phyloP scores from a whole-genome alignment of 2,888 invertebrate genomes.

The Dasysyrphus tricinctus region DNA sequence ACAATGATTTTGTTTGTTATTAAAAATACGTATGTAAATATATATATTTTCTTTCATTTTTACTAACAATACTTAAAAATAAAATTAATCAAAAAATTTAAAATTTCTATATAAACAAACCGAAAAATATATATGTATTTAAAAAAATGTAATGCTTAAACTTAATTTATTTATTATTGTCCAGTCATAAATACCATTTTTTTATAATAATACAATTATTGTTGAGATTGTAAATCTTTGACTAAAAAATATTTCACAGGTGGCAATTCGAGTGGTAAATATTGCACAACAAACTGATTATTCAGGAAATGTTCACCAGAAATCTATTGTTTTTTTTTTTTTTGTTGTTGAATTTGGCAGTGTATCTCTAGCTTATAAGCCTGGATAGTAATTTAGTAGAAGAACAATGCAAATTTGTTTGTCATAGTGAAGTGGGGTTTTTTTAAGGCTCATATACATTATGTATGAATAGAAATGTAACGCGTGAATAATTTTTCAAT shows the following conservation, averaged over 20 bases:
- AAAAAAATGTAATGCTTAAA: constrained; percentile 36
- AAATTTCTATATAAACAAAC: constrained; percentile 58
- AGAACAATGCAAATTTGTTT: background rate
- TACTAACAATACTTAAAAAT: constrained; percentile 55
- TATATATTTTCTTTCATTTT: constrained; percentile 41
- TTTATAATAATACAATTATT: background rate
- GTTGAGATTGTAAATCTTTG: background rate
- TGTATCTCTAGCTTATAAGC: background rate
- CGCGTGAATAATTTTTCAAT: too few relatives aligned
- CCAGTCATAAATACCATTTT: constrained; percentile 39
- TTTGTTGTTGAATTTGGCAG: constrained; percentile 13
- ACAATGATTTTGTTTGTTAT: constrained; percentile 40
- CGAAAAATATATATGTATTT: constrained; percentile 24
- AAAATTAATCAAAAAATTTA: constrained; percentile 46
- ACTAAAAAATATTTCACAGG: background rate
- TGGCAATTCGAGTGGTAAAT: constrained; percentile 1
- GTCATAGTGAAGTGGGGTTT: background rate
- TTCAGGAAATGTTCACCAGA: background rate
- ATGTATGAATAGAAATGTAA: too few relatives aligned
- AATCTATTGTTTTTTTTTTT: background rate
- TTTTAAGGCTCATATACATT: too few relatives aligned
- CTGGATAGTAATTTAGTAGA: background rate
- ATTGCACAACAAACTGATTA: constrained; percentile 1
- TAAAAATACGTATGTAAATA: constrained; percentile 58
- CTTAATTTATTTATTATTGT: constrained; percentile 8